Evolutionary conservation across 2,888 invertebrate genomes (phyloP), one percentile per base, ranked within the genome.

Genomic region (Spatulosminthurus flaviceps): DNA sequence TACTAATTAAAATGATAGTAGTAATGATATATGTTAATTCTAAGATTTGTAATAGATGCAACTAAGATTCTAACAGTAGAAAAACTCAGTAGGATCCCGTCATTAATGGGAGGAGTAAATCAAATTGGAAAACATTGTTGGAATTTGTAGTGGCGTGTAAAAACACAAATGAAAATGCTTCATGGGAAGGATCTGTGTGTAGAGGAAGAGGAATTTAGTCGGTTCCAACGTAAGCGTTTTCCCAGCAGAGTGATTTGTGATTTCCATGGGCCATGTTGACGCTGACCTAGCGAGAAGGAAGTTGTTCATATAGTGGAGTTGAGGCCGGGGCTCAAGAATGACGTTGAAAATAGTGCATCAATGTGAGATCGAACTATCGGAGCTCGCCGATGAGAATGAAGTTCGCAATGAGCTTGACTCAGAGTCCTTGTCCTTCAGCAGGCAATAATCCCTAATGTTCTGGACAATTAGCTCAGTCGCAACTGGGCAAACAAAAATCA

Each of bases 381-480:
- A 79, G 42, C 79, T 79, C 11, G 79, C 73, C 2, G 79, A 79
- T 26, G 79, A 79, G 60, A 74, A 79, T 5, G 74, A 79, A n/a
- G 66, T 79, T 66, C 79, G 28, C 29, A 74, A 21, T 9, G 73
- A 74, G 67, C 51, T 28, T 22, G 78, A 69, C 28, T 74, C 73
- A 51, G 41, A 41, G 28, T 77, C 77, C 77, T 70, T 78, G 28
- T 78, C 79, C 66, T 79, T 79, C 51, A 66, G 24, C 34, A 67
- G 61, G 74, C 79, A 79, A 76, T 96, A 92, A 88, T 97, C 97
- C 86, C 95, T 93, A 88, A 98, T 97, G 88, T 97, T 97, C 89
- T 97, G 97, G 73, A 98, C 97, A 87, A 98, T 97, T 88, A 98
- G 90, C 88, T 97, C 96, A 87, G 98, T 97, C 84, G 98, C 98